A percentile compares a stretch with the other conserved stretches of the same genome.
phyloP scores from a whole-genome alignment of 2,888 invertebrate species.

The Mythimna vitellina region DNA sequence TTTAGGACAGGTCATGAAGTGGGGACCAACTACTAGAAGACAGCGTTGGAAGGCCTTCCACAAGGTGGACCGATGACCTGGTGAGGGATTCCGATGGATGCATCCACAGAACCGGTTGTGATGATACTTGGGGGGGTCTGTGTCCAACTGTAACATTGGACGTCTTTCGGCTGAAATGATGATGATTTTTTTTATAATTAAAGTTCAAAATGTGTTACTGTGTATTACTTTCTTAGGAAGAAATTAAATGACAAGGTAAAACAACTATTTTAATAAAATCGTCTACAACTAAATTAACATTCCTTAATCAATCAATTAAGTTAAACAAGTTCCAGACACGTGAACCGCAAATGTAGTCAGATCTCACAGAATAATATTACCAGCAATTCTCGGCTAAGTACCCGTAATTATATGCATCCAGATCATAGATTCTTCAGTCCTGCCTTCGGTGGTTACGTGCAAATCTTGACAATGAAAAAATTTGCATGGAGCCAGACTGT shows the following conservation, averaged over 20 bases:
- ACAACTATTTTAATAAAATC: neutral
- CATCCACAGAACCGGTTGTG: too few relatives aligned
- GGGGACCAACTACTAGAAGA: too few relatives aligned
- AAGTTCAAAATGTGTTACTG: neutral
- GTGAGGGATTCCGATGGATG: too few relatives aligned
- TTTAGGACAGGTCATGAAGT: too few relatives aligned
- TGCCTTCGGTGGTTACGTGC: constrained; percentile 64
- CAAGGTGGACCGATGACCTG: too few relatives aligned
- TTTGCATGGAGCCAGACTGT: constrained; percentile 59
- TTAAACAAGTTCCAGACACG: constrained; percentile 15
- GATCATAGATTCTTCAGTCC: constrained; percentile 60
- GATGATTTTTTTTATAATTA: neutral
- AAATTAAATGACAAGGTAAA: neutral
- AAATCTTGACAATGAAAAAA: constrained; percentile 66
- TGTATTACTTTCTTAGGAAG: neutral
- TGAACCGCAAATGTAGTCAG: constrained; percentile 33
- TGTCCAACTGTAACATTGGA: too few relatives aligned
- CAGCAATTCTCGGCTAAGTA: constrained; percentile 45
- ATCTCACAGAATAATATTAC: constrained; percentile 49
- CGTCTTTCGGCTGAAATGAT: too few relatives aligned
- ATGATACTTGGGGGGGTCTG: too few relatives aligned
- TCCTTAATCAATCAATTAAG: constrained; percentile 1
- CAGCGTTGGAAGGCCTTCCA: too few relatives aligned
- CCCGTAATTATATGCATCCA: constrained; percentile 70
- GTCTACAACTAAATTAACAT: neutral